Evolutionary conservation across 1,140 invertebrate species (phyloP), one percentile per base, ranked within the genome.

Genomic region (Aphis craccivora): DNA sequence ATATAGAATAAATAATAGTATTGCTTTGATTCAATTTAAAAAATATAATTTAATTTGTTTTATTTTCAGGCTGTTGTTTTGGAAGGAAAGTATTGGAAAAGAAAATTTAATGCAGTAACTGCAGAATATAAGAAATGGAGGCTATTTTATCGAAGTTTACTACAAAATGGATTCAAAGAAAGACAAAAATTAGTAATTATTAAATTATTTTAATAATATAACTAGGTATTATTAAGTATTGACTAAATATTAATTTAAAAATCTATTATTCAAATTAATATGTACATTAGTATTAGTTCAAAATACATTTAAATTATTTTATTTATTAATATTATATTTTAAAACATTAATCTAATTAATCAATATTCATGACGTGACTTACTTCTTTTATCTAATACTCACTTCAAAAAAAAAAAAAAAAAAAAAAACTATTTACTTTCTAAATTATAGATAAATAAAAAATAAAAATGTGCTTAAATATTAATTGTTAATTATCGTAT

Each of bases 121-220:
- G 98, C 98, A 91, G 99, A 99, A 96, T 99, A 99, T 96, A 99
- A 99, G 96, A 99, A 99, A 97, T 99, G 99, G 99, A 97, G 99
- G 86, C 97, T 98, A 96, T 99, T 98, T 96, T 98, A 98, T 96
- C 97, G 98, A 95, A 98, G 98, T 95, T 97, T 97, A 95, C 96
- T 97, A 94, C 96, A 97, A 95, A 98, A 97, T 95, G 96, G 96
- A 94, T 96, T 96, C 95, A 97, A 97, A 95, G 97, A 97, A 95
- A 96, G 96, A 94, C 96, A 96, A 94, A 97, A 98, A 95, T 96
- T 97, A 96, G 97, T 98, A 96, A 96, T 90, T 90, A 53, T 53
- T 37, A 35, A 43, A 48, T 48, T 53, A 67, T 43, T 43, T 43
- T 95, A 95, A 76, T 14, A 93, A 93, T 37, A 35, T 60, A 86